Conservation (phyloP, 2,797 vertebrate species). For the Halcyon smyrnensis region DNA sequence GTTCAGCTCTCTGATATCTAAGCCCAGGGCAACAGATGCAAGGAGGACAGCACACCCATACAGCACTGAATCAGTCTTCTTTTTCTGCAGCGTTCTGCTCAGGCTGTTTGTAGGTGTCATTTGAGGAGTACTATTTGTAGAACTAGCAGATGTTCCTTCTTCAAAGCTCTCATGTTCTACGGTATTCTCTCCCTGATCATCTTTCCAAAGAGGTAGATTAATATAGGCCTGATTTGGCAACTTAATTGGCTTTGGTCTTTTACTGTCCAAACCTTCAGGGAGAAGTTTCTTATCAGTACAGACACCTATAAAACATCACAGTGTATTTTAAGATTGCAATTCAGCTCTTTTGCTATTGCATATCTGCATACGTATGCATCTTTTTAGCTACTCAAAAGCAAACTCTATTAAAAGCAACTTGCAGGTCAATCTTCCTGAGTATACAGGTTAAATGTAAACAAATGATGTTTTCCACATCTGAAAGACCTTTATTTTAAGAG, state of each 20-base stretch:
- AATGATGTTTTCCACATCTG: not conserved
- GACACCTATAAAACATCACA: constrained; percentile 57
- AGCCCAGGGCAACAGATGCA: constrained; percentile 89
- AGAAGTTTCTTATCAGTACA: constrained; percentile 81
- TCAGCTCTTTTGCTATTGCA: not conserved
- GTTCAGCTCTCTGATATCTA: constrained; percentile 86
- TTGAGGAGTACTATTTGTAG: constrained; percentile 84
- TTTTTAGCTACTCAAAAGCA: not conserved
- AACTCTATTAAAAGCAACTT: not conserved
- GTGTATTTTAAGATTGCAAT: not conserved
- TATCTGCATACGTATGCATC: not conserved
- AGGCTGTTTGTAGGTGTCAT: constrained; percentile 87
- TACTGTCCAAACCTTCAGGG: constrained; percentile 83
- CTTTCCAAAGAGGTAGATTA: constrained; percentile 93
- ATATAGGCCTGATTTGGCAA: constrained; percentile 90
- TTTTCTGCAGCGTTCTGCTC: constrained; percentile 79
- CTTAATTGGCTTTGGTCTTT: constrained; percentile 93
- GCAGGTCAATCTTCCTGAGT: not conserved
- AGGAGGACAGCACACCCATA: constrained; percentile 87
- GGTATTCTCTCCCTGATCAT: constrained; percentile 83
- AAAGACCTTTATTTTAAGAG: not conserved
- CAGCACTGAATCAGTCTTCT: constrained; percentile 86
- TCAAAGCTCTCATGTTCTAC: constrained; percentile 78
- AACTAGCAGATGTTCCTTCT: constrained; percentile 82
- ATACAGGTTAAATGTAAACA: not conserved